Evolutionary conservation across 2,888 invertebrate species (phyloP), one percentile per base, ranked within the genome.

Genomic region (Neelides folsomi): DNA sequence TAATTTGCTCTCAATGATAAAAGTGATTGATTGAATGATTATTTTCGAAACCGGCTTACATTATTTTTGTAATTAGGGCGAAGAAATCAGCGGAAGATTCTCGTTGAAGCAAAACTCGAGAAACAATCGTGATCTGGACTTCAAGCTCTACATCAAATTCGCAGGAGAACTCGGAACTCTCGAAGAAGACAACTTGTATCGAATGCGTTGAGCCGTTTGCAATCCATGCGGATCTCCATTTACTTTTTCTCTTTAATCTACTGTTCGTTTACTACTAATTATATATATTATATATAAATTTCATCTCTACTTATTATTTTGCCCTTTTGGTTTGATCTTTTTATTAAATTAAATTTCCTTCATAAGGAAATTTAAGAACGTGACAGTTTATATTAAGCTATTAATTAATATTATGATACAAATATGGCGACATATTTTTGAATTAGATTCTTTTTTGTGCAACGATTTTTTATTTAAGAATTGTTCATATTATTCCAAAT

Each of bases 91-190:
- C 48, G 98, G 98, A 20, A 80, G 80, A 7, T 93, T 98, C 71
- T 79, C 82, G 48, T 88, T 97, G 85, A 86, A 85, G 65, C 97
- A 95, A 42, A 99, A 99, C 74, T 85, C 84, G 54, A 79, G 92
- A 55, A 99, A 99, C 73, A 90, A 88, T 73, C 82, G 98, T 47
- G 98, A 98, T 72, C 78, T 98, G 59, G 98, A 99, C 74, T 97
- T 98, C 72, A 82, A 82, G 63, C 81, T 98, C 56, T 85, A 89
- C 67, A 77, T 97, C 45, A 83, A 88, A 67, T 97, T 97, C 74
- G 86, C 92, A 66, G 89, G 89, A 19, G 88, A 89, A 67, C 74
- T 87, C 55, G 83, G 88, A 55, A 81, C 84, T 70, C 81, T 90
- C 57, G 79, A 82, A 60, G 89, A 89, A 75, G 79, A 79, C 62